A percentile compares a stretch with the other conserved stretches of the same genome.
These are phyloP conservation scores for Pantherophis vulpinus DNA, from an alignment of 2,797 vertebrate species.

Conservation along the genomic window DNA sequence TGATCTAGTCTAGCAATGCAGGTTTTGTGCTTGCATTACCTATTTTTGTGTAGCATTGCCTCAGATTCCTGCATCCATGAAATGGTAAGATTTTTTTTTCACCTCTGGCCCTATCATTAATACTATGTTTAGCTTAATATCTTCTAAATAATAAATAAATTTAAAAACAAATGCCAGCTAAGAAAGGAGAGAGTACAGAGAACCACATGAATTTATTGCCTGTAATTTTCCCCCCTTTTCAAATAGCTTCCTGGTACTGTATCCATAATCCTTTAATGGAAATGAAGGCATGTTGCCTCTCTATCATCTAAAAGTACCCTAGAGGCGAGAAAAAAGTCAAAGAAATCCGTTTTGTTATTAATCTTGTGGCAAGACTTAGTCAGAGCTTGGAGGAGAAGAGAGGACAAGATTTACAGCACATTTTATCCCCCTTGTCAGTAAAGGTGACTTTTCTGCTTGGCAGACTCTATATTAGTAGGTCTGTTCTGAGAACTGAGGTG, in stretches of 20 bases:
- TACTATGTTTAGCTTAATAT: not conserved
- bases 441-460: constrained; percentile 52
- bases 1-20: not conserved
- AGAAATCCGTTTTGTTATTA: constrained; percentile 41
- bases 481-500: constrained; percentile 14
- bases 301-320: constrained; percentile 38
- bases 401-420: constrained; percentile 41
- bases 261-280: constrained; percentile 6
- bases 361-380: constrained; percentile 42
- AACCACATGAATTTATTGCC: not conserved
- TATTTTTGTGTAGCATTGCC: not conserved
- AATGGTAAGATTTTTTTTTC: not conserved
- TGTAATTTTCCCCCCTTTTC: not conserved
- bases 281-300: not conserved
- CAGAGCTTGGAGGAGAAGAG: constrained; percentile 32
- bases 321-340: not conserved
- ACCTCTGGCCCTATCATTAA: not conserved
- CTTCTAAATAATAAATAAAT: not conserved
- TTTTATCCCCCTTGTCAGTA: constrained; percentile 50
- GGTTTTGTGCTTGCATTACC: not conserved
- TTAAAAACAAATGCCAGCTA: not conserved
- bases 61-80: not conserved
- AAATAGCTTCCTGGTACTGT: constrained; percentile 18
- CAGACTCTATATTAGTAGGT: constrained; percentile 12
- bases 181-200: not conserved